Base-by-base conservation (phyloP, 2,888 invertebrate genomes). In the Apotomis betuletana region DNA sequence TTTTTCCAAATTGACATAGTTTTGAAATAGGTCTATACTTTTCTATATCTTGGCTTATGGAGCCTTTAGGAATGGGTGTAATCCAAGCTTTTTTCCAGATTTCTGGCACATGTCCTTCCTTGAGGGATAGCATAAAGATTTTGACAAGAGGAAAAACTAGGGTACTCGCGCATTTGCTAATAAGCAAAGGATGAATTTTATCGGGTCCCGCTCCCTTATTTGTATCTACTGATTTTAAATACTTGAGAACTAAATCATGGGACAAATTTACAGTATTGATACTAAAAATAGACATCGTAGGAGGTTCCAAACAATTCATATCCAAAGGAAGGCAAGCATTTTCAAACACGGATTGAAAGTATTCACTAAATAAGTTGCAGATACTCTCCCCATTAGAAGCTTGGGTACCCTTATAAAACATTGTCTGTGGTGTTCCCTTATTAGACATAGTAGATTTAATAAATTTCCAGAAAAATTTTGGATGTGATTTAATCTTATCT, bases 401-500 rank as follows among this genome's bases (percentile, higher is more conserved):
- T 41, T 4, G 5, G 41, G 4, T 41, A 5, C 41, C 41, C 6
- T 41, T 41, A 41, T 41, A 41, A 41, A 41, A 41, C 41, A 41
- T 41, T 41, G 41, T 41, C 41, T 41, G 41, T 2, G 46, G 46
- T 9, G 9, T 46, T 46, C 46, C 46, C 46, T 9, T 46, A 10
- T 46, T 9, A 46, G 8, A 3, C 46, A 46, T 46, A 46, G 46
- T 46, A 8, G 46, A 46, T 10, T 46, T 46, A 9, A 46, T 46
- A 46, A 9, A 46, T 46, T 9, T 58, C 58, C 58, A 58, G 12
- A 58, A 41, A 58, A 27, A 58, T 15, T 57, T 54, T n/a, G 54
- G 52, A 27, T 55, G 54, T 54, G 44, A 59, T 59, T 44, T 68
- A 61, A 60, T 61, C 63, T 67, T 54, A 13, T 44, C 4, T 55